Evolutionary conservation across 2,113 vertebrate species (phyloP).

Genomic region (Crotalus viridis): DNA sequence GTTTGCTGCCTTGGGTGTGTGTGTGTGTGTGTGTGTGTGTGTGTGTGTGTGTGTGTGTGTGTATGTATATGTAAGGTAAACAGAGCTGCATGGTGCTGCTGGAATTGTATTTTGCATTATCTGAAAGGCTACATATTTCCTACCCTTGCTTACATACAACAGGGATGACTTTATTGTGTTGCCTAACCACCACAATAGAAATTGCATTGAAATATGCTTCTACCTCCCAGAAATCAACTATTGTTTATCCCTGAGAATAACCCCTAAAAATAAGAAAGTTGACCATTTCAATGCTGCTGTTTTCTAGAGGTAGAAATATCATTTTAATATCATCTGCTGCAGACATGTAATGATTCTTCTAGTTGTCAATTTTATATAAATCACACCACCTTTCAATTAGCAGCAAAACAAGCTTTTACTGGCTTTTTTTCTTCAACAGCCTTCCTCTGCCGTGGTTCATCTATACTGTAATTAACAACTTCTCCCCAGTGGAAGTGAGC

Average conservation of each 20-base stretch:
- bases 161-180: neutral
- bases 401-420: neutral
- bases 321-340: neutral
- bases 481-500: constrained; percentile 83
- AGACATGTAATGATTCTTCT: neutral
- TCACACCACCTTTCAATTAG: neutral
- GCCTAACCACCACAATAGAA: neutral
- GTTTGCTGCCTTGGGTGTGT: too few relatives aligned
- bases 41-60: too few relatives aligned
- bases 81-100: neutral
- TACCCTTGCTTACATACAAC: neutral
- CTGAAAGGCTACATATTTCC: neutral
- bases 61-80: neutral
- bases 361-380: neutral
- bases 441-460: constrained; percentile 93
- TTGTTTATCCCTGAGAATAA: neutral
- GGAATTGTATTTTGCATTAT: neutral
- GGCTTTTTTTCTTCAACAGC: constrained; percentile 66
- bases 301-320: neutral
- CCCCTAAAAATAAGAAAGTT: neutral
- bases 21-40: too few relatives aligned
- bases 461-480: constrained; percentile 71
- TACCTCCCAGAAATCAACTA: too few relatives aligned
- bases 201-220: neutral
- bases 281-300: neutral